Evolutionary conservation across 2,888 invertebrate genomes (phyloP), one percentile per base, ranked within the genome.

Genomic region (Anthophora plumipes): DNA sequence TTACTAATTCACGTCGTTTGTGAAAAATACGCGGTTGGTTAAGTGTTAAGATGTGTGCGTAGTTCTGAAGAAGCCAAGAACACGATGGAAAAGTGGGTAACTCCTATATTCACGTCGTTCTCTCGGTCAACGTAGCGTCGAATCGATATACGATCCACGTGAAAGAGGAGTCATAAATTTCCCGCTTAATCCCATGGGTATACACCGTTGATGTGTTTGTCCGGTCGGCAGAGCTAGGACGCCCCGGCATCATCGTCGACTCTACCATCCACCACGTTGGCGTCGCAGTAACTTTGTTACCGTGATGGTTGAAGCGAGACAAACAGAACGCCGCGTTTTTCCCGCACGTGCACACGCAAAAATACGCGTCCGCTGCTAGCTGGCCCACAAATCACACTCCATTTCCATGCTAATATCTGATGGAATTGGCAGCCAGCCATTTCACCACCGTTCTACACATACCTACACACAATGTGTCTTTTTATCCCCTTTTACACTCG

Each of bases 391-490:
- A 92, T 92, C 91, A 91, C 90, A 88, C 88, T 89, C 90, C 90
- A 92, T 91, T 91, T 89, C 90, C 91, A 91, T 91, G 89, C 89
- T 92, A 91, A 92, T 92, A 90, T 89, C 86, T 87, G 90, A 91
- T 90, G 90, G 87, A 91, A 91, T 90, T 92, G 92, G 91, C 91
- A 90, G 77, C 77, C 77, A 69, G 91, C 91, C 90, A 91, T 89
- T 89, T 75, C 71, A 61, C 70, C 57, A 73, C 46, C 31, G 4
- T 31, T 31, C 31, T 31, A 31, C 25, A 5, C 43, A 9, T 54
- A 6, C 43, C 22, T 8, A 39, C 55, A 37, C n/a, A 43, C 31
- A 11, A 25, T 52, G 39, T 17, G 1, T 54, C 43, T 31, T 50
- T 75, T 63, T 61, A 59, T 67, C 77, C 61, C n/a, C 31, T 25